Conservation (phyloP, 2,888 invertebrate genomes). For the Drosophila greeni region DNA sequence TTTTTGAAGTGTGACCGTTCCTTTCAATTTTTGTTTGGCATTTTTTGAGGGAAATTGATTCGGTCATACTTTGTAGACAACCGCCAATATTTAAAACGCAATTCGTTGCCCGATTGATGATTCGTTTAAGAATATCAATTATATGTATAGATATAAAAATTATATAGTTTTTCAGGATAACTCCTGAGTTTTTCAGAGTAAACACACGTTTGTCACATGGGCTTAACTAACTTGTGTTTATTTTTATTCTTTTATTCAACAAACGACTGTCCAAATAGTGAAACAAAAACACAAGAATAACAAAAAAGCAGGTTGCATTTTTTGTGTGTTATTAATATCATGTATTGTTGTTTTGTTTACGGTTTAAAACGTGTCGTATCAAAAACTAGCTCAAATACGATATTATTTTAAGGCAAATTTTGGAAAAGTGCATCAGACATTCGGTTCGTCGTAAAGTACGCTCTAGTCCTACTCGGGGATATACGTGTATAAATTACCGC, state of each 20-base stretch:
- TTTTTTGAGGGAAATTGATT: too few relatives aligned
- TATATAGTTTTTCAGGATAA: too few relatives aligned
- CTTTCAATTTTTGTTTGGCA: too few relatives aligned
- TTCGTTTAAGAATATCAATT: too few relatives aligned
- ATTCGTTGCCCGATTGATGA: too few relatives aligned
- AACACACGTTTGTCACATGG: not conserved
- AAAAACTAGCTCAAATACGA: conserved; percentile 65
- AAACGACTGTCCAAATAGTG: conserved; percentile 26
- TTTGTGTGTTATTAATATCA: conserved; percentile 25
- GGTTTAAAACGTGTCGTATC: conserved; percentile 65
- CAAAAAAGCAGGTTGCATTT: conserved; percentile 22
- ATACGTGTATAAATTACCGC: not conserved
- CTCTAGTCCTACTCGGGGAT: conserved; percentile 8
- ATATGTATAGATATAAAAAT: too few relatives aligned
- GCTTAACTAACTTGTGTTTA: conserved; percentile 6
- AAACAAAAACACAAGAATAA: conserved; percentile 32
- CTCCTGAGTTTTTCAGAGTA: not conserved
- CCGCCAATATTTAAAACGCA: too few relatives aligned
- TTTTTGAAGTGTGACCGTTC: too few relatives aligned
- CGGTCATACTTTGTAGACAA: too few relatives aligned
- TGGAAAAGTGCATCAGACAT: conserved; percentile 81
- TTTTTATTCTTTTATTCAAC: conserved; percentile 31
- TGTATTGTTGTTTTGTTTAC: conserved; percentile 13
- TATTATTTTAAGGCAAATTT: conserved; percentile 75
- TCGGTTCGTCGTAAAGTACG: conserved; percentile 54